Conservation (phyloP, 2,797 vertebrate species). For the Heteromormyrus szaboi region DNA sequence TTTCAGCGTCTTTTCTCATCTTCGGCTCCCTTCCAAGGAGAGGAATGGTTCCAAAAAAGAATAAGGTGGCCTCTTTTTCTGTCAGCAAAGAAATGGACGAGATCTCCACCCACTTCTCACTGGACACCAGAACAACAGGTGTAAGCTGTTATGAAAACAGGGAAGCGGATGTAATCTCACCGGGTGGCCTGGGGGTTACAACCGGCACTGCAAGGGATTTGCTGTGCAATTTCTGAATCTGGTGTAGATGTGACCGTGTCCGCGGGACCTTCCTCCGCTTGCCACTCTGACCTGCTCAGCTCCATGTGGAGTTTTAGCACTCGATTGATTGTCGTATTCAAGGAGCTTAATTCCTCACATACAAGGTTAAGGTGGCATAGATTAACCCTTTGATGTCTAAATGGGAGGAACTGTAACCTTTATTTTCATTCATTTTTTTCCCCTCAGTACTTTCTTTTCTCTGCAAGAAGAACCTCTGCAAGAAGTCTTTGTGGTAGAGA, state of each 20-base stretch:
- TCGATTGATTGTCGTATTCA: slow-evolving; percentile 15
- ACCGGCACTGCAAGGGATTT: not conserved
- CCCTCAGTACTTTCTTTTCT: not conserved
- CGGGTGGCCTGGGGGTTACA: not conserved
- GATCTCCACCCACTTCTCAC: not conserved
- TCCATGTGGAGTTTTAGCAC: not conserved
- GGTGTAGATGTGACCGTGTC: not conserved
- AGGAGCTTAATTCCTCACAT: slow-evolving; percentile 22
- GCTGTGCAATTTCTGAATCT: not conserved
- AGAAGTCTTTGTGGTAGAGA: not conserved
- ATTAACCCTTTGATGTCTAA: slow-evolving; percentile 21
- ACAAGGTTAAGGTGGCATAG: not conserved
- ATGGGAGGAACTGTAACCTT: slow-evolving; percentile 28
- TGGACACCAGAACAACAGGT: not conserved
- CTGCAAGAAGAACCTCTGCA: not conserved
- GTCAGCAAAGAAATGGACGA: not conserved
- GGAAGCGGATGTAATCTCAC: not conserved
- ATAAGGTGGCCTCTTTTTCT: not conserved
- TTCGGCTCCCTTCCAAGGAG: not conserved
- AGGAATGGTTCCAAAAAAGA: not conserved
- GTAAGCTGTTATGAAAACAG: not conserved
- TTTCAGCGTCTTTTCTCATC: not conserved
- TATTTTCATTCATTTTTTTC: slow-evolving; percentile 1
- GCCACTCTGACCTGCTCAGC: not conserved
- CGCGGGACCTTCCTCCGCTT: not conserved